Conservation (phyloP, 1,140 invertebrate genomes). For the Listronotus bonariensis region DNA sequence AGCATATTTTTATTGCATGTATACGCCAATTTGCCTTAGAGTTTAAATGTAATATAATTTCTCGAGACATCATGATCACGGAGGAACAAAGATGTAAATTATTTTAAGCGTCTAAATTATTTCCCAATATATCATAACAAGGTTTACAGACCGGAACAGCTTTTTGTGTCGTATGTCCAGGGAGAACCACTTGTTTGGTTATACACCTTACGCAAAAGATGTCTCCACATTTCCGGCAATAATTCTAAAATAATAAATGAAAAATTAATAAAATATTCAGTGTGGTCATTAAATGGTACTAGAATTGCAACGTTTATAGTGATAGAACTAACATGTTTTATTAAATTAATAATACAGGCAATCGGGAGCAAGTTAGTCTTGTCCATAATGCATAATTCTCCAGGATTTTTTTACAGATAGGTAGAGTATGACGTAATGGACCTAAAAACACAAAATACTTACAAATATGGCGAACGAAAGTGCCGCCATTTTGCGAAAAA, state of each 20-base stretch:
- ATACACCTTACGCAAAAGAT: constrained; percentile 93
- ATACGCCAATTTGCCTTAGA: background rate
- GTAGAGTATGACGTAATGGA: too few species aligned
- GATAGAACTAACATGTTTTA: too few species aligned
- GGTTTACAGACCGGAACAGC: constrained; percentile 86
- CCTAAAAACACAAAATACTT: too few species aligned
- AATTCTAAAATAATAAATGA: constrained; percentile 70
- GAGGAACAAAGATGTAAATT: background rate
- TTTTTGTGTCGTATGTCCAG: constrained; percentile 75
- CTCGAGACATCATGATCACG: background rate
- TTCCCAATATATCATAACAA: constrained; percentile 64
- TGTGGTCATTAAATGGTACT: background rate
- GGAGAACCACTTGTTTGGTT: constrained; percentile 74
- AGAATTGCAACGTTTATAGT: too few species aligned
- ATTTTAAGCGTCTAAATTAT: constrained; percentile 26
- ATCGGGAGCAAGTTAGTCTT: too few species aligned
- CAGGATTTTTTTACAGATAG: too few species aligned
- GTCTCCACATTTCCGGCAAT: constrained; percentile 94
- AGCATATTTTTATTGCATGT: background rate
- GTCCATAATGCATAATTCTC: too few species aligned
- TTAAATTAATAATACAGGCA: too few species aligned
- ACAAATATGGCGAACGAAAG: too few species aligned
- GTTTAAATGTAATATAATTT: background rate
- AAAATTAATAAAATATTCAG: constrained; percentile 25
- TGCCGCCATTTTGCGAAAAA: too few species aligned